Evolutionary conservation across 2,797 vertebrate species (phyloP).

Genomic region (Cossypha heuglini): DNA sequence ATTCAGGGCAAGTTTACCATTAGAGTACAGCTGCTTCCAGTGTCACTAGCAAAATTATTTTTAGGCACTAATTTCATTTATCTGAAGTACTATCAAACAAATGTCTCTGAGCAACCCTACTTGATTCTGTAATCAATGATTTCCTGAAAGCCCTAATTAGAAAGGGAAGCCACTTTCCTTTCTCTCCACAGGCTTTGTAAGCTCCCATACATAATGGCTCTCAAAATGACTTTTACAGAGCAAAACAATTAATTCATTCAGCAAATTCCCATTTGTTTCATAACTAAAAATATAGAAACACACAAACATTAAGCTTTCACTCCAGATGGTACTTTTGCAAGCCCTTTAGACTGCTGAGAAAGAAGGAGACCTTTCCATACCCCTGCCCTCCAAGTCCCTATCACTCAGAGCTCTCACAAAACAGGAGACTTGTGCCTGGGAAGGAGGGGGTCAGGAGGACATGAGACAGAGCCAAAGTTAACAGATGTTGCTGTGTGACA

Average conservation of each 20-base stretch:
- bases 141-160: conserved; percentile 58
- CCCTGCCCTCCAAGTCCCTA: neutral
- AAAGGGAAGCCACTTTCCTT: conserved; percentile 21
- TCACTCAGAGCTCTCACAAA: conserved; percentile 23
- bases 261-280: conserved; percentile 49
- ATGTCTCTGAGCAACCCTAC: neutral
- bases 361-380: neutral
- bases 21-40: conserved; percentile 16
- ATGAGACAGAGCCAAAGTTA: conserved; percentile 52
- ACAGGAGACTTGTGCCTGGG: conserved; percentile 18
- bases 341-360: conserved; percentile 4
- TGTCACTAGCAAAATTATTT: conserved; percentile 21
- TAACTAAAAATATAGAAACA: conserved; percentile 18
- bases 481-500: conserved; percentile 65
- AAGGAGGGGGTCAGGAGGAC: conserved; percentile 33
- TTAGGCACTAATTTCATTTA: neutral
- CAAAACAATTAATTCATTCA: conserved; percentile 53
- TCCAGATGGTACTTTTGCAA: conserved; percentile 38
- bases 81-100: conserved; percentile 54
- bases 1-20: conserved; percentile 13
- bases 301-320: neutral
- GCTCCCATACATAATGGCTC: neutral
- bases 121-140: conserved; percentile 41
- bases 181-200: conserved; percentile 30
- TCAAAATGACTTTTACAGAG: neutral